These are phyloP conservation scores for Hydropsyche betteni DNA, from an alignment of 2,888 invertebrate genomes.

Conservation along the genomic window DNA sequence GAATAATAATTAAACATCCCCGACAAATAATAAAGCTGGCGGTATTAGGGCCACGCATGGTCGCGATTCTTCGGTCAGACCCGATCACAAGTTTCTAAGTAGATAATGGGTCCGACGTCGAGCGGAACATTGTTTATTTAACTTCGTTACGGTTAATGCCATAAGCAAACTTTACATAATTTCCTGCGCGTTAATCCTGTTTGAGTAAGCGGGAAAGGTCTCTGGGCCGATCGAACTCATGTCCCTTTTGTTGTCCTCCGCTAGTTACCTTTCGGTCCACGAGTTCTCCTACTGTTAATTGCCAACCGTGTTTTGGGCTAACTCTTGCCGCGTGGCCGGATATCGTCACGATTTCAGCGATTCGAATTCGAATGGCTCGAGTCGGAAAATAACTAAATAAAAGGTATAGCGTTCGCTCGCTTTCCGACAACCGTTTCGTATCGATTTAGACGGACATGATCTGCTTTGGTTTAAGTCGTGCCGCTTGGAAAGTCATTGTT, in stretches of 20 bases:
- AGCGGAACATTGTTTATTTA: conserved; percentile 32
- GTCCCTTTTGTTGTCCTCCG: not conserved
- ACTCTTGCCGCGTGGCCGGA: too few species aligned
- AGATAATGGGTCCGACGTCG: conserved; percentile 32
- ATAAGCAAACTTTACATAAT: conserved; percentile 33
- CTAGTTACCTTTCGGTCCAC: too few species aligned
- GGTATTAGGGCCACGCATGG: not conserved
- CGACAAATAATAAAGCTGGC: not conserved
- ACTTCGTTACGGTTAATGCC: conserved; percentile 33
- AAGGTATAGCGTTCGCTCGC: too few species aligned
- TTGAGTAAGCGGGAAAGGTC: conserved; percentile 20
- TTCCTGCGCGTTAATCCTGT: conserved; percentile 32
- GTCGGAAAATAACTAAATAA: too few species aligned
- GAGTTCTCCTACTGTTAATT: too few species aligned
- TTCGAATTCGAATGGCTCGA: too few species aligned
- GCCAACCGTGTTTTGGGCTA: too few species aligned
- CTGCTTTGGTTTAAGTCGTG: too few species aligned
- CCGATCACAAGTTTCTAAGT: conserved; percentile 19
- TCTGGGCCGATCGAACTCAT: conserved; percentile 7
- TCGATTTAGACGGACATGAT: too few species aligned
- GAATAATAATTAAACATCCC: not conserved
- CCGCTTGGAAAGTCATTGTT: too few species aligned
- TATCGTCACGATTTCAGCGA: too few species aligned
- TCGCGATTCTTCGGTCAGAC: conserved; percentile 15
- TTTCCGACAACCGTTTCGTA: too few species aligned